Conservation (phyloP, 2,888 invertebrate species). For the Apamea sordens region DNA sequence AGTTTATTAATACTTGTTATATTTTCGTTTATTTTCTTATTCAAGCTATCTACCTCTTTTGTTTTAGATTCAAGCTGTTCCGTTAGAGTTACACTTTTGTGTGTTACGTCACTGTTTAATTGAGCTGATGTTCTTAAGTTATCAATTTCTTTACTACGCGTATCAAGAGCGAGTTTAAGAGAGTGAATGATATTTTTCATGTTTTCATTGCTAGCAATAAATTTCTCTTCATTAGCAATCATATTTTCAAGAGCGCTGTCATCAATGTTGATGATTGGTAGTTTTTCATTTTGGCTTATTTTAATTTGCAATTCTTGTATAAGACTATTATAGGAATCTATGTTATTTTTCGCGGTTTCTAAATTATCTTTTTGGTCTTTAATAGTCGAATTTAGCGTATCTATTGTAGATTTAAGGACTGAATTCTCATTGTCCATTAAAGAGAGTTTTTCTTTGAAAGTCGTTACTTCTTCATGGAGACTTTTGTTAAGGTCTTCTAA, state of each 20-base stretch:
- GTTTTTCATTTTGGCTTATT: conserved; percentile 73
- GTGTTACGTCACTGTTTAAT: conserved; percentile 41
- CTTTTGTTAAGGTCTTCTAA: conserved; percentile 78
- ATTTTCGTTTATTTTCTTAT: conserved; percentile 70
- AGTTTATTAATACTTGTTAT: conserved; percentile 71
- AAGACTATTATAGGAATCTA: conserved; percentile 77
- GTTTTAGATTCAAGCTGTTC: conserved; percentile 71
- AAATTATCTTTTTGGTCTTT: conserved; percentile 77
- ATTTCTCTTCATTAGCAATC: conserved; percentile 81
- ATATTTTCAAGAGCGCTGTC: conserved; percentile 77
- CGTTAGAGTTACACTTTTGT: conserved; percentile 54
- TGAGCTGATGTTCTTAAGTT: conserved; percentile 71
- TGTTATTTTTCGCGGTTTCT: conserved; percentile 75
- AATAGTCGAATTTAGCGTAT: conserved; percentile 79
- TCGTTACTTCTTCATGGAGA: conserved; percentile 72
- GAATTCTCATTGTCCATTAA: conserved; percentile 78
- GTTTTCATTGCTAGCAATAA: conserved; percentile 84
- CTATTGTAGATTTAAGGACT: conserved; percentile 76
- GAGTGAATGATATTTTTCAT: conserved; percentile 82
- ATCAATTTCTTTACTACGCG: conserved; percentile 78
- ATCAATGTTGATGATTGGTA: conserved; percentile 67
- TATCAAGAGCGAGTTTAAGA: conserved; percentile 76
- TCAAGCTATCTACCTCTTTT: conserved; percentile 67
- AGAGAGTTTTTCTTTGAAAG: conserved; percentile 74
- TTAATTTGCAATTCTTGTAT: conserved; percentile 82